Evolutionary conservation across 64 coral and sea anemone genomes (phyloP).

Genomic region (Stichodactyla helianthus): DNA sequence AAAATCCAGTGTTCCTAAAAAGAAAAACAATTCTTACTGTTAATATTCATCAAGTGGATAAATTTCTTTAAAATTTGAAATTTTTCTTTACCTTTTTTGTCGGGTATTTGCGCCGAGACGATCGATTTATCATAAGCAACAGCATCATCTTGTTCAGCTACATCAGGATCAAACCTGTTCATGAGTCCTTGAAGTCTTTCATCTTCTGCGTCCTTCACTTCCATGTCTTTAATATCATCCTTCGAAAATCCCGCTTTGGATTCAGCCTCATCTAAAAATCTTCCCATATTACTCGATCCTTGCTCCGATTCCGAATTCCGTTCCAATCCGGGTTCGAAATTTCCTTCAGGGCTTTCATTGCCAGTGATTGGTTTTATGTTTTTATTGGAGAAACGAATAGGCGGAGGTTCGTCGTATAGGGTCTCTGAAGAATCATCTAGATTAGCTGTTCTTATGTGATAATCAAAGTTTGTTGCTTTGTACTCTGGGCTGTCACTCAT

Average conservation of each 20-base stretch:
- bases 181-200: neutral
- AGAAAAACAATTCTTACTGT: neutral
- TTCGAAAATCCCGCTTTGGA: neutral
- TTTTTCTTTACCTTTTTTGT: neutral
- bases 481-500: conserved; percentile 22
- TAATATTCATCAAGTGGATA: neutral
- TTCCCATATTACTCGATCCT: neutral
- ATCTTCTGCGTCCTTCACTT: neutral
- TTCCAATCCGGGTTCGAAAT: neutral
- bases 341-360: neutral
- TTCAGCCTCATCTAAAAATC: neutral
- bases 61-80: neutral
- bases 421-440: neutral
- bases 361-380: neutral
- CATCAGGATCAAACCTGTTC: neutral
- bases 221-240: neutral
- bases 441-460: neutral
- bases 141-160: neutral
- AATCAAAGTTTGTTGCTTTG: neutral
- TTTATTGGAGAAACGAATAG: neutral
- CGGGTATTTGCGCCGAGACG: neutral
- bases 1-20: neutral
- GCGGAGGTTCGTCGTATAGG: neutral
- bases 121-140: neutral
- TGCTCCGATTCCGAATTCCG: neutral